Conservation (phyloP, 1,140 invertebrate genomes). For the Lamellibrachia luymesi region DNA sequence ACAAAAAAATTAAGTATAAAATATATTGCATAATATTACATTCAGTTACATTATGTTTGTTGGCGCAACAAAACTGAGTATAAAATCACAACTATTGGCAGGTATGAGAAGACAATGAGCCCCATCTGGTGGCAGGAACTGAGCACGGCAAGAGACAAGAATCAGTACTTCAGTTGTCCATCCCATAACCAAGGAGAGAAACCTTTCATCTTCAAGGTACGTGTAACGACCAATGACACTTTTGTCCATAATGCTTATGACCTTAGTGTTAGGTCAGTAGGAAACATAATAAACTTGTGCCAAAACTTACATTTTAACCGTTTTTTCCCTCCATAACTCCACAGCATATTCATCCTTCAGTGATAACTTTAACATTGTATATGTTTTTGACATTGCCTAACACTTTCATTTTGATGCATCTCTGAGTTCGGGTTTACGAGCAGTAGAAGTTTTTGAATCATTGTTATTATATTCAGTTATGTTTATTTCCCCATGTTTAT, state of each 20-base stretch:
- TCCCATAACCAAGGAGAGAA: conserved; percentile 41
- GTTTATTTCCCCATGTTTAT: neutral
- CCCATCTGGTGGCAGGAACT: conserved; percentile 81
- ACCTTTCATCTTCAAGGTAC: conserved; percentile 53
- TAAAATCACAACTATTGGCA: conserved; percentile 47
- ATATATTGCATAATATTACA: no score
- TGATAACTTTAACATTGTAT: no score
- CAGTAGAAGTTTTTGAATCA: no score
- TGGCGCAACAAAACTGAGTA: neutral
- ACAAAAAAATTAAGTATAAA: neutral
- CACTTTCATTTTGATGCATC: neutral
- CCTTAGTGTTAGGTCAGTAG: no score
- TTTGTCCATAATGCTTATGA: no score
- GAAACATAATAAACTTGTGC: no score
- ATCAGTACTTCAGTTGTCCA: conserved; percentile 47
- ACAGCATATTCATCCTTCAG: no score
- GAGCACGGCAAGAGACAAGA: conserved; percentile 60
- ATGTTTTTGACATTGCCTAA: no score
- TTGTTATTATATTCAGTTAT: no score
- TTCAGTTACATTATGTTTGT: no score
- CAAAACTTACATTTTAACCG: no score
- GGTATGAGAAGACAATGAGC: conserved; percentile 69
- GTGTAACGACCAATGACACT: neutral
- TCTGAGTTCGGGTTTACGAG: neutral
- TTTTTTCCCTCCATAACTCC: no score